These are phyloP conservation scores for Squalus acanthias DNA, from an alignment of 2,797 vertebrate genomes.

Conservation along the genomic window DNA sequence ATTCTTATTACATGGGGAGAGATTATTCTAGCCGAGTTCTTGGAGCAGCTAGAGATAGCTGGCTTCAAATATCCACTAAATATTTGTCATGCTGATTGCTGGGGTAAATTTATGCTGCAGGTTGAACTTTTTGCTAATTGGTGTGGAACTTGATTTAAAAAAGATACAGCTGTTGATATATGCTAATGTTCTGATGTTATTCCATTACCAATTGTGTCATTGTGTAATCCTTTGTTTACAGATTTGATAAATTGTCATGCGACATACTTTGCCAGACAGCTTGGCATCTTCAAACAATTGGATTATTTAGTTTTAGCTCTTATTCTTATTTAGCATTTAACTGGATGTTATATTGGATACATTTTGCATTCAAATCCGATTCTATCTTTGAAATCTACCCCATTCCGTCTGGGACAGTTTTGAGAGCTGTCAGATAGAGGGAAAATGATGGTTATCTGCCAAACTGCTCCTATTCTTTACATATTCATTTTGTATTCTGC, in stretches of 20 bases:
- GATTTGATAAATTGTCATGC: neutral
- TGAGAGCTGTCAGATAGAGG: neutral
- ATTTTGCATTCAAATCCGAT: conserved; percentile 3
- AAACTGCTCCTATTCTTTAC: neutral
- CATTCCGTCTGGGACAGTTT: neutral
- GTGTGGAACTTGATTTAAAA: neutral
- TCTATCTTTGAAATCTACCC: neutral
- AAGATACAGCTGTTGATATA: neutral
- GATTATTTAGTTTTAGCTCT: neutral
- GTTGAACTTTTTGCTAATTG: neutral
- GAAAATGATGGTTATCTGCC: neutral
- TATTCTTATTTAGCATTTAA: neutral
- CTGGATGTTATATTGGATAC: neutral
- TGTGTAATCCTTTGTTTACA: neutral
- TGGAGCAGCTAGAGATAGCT: neutral
- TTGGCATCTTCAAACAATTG: neutral
- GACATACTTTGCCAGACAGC: neutral
- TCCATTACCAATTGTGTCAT: neutral
- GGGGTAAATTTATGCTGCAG: neutral
- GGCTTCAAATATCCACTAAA: neutral
- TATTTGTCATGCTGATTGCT: neutral
- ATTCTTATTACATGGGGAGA: neutral
- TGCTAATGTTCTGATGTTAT: neutral
- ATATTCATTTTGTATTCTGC: neutral
- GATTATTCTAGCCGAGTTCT: neutral